Evolutionary conservation across 2,113 vertebrate species (phyloP).

Genomic region (Channa maculata): DNA sequence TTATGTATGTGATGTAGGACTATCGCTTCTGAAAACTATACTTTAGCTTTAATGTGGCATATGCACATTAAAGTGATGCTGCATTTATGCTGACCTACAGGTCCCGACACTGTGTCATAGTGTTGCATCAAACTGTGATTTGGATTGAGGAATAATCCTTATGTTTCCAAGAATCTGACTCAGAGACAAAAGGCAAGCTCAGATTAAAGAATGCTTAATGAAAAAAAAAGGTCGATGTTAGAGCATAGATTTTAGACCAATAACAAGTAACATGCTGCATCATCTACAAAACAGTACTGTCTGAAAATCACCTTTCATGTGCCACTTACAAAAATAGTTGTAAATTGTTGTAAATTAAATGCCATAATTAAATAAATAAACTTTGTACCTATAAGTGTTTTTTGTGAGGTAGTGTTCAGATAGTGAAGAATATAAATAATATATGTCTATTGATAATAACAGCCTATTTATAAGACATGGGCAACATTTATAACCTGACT

Average conservation of each 20-base stretch:
- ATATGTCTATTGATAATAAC: background rate
- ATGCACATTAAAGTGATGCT: too few relatives aligned
- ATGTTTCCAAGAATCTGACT: slow-evolving; percentile 44
- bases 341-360: too few relatives aligned
- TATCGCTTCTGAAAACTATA: too few relatives aligned
- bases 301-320: background rate
- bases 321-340: background rate
- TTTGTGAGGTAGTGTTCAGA: background rate
- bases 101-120: background rate
- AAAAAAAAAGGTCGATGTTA: slow-evolving; percentile 6
- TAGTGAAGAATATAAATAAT: background rate
- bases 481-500: slow-evolving; percentile 85
- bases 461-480: background rate
- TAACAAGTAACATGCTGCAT: background rate
- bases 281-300: background rate
- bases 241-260: background rate
- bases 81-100: background rate
- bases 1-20: too few relatives aligned
- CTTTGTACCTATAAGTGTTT: background rate
- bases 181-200: slow-evolving; percentile 8
- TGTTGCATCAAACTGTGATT: slow-evolving; percentile 12
- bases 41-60: too few relatives aligned
- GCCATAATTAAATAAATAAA: too few relatives aligned
- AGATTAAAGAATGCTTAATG: slow-evolving; percentile 33
- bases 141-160: slow-evolving; percentile 31